Base-by-base conservation (phyloP, 2,797 vertebrate species). In the Myotis vivesi region DNA sequence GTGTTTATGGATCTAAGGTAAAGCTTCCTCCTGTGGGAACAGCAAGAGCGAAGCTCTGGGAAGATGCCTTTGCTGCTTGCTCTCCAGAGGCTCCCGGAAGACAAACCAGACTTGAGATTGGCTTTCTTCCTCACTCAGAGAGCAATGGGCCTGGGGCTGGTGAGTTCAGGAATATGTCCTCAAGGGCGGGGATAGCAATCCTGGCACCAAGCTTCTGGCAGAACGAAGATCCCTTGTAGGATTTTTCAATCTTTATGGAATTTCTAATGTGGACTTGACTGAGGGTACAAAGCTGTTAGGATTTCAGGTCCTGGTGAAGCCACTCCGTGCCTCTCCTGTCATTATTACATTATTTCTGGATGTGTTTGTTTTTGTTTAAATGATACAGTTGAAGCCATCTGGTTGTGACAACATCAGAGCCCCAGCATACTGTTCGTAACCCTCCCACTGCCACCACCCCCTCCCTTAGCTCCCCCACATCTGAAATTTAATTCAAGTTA, bases 371-470 rank as follows among this genome's bases (percentile, higher is more conserved):
- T 96, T 96, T 68, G 71, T 96, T 96, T 97, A 94, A 97, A 95
- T 53, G 98, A 97, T 98, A 97, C 96, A 97, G 97, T 97, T 93
- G 97, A 97, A 98, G 97, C 98, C 98, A 98, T 98, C 98, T 98
- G 98, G 96, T 97, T 96, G 33, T 95, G 96, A 94, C 97, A 97
- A 97, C 96, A 96, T 98, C 97, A 97, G 98, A 98, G 97, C 96
- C 94, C 68, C 97, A 96, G 98, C 98, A 95, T 95, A 94, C 97
- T 97, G 98, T 97, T 98, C 95, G 92, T 97, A 97, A 98, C 94
- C 97, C 98, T 98, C 98, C 98, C 96, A 95, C 97, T 87, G 97
- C 92, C 97, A 62, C 77, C 95, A 92, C 94, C 96, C 97, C 97
- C 96, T 97, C 97, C 97, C 94, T 89, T 25, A 92, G 94, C 92